Evolutionary conservation across 2,113 vertebrate species (phyloP), one percentile per base, ranked within the genome.

Genomic region (Rhegmatorhina hoffmannsi): DNA sequence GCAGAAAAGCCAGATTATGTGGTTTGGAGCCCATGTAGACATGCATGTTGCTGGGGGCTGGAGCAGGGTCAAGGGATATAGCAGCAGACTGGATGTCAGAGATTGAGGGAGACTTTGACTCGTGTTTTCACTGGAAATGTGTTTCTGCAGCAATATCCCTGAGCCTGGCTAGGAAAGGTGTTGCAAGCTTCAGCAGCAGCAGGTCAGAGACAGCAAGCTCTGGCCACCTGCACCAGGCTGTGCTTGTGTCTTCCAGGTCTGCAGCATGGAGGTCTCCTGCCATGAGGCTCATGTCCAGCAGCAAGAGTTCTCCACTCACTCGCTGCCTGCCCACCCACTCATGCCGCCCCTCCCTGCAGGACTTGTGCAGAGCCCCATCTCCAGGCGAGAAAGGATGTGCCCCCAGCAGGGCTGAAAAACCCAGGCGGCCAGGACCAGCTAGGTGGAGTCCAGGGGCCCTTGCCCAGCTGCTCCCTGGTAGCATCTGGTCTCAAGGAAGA

Each of bases 261-360:
- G 97, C 96, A 97, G 96, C 97, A 97, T 96, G 97, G 86, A 68
- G 92, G 87, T 93, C 95, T 90, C 93, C 87, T n/a, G 92, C 86
- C 47, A 0, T 4, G 6, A 95, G 86, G 92, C 75, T 91, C 95
- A 9, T 1, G 75, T 91, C 60, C 85, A 82, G 36, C 75, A 94
- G 96, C 96, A 97, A 91, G 87, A 90, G 92, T 90, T 84, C 94
- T 94, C 93, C 92, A 88, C 64, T 91, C 33, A 21, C 88, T 82
- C 33, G 44, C 96, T 92, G 95, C 89, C 94, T 58, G 86, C 74
- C 90, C 23, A 1, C 81, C 90, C 33, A 8, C 96, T 69, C 49
- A 1, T n/a, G 92, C 93, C 17, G 29, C 94, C 94, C 95, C 69
- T 96, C 79, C 93, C 92, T 94, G 84, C 90, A 96, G 96, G 94